Base-by-base conservation (phyloP, 2,797 vertebrate genomes). In the Melanotaenia maccullochi region DNA sequence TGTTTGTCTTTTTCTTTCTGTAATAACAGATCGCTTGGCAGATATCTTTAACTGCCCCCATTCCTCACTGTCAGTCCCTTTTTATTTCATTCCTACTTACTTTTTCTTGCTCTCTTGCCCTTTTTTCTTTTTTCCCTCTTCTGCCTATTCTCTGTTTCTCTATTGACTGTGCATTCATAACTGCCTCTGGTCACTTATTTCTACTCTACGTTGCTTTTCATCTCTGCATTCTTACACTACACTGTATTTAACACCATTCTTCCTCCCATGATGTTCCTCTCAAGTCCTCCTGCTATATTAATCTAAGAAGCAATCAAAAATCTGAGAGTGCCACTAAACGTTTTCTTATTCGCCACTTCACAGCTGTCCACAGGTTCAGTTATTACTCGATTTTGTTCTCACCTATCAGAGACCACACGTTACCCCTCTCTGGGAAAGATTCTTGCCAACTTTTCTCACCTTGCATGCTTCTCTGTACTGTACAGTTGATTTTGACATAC, bases 31-130 rank as follows among this genome's bases (percentile, higher is more conserved):
- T 93, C 84, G 77, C 89, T 92, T 79, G 70, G 78, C 78, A 93
- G 93, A 91, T 93, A 91, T 87, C 84, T 91, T 82, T 94, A 94
- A 94, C 94, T 93, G 91, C 90, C 80, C 86, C 89, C 89, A 94
- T 93, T 90, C 73, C 78, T 93, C 92, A 93, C 84, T 90, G 90
- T 92, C 90, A 90, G 30, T 71, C 82, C 60, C 65, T 76, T 91
- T 55, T 90, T 83, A 81, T 87, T 78, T 87, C 71, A 73, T 25
- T 88, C 84, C 81, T 78, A 72, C 83, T 90, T 84, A 86, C 84
- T 90, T 82, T 87, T 79, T 82, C 63, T 49, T 82, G 68, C 80
- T 88, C 75, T 80, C 72, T 40, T 73, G 68, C 78, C 89, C 83
- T 83, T 92, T 92, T 91, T 90, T 77, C 83, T 90, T 83, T 92